A percentile compares a stretch with the other conserved stretches of the same genome.
phyloP scores from a whole-genome alignment of 2,113 vertebrate genomes.

The Hymenochirus boettgeri region DNA sequence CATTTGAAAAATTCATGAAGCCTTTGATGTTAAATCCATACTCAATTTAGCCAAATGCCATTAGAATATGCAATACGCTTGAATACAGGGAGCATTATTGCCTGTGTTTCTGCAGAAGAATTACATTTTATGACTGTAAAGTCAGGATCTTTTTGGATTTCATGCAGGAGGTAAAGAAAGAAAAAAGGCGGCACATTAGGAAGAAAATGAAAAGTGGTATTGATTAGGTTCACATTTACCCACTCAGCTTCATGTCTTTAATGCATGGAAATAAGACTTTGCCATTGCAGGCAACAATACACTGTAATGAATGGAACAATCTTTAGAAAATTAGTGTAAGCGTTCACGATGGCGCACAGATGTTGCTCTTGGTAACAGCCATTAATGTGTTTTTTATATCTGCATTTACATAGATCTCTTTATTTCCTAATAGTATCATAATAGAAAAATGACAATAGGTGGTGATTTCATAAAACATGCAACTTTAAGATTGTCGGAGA shows the following conservation, averaged over 20 bases:
- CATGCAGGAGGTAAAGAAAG: slow-evolving; percentile 74
- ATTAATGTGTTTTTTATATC: slow-evolving; percentile 68
- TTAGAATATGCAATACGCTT: slow-evolving; percentile 94
- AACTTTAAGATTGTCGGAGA: slow-evolving; percentile 66
- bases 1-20: slow-evolving; percentile 99
- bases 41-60: slow-evolving; percentile 99
- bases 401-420: slow-evolving; percentile 78
- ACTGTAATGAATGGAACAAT: slow-evolving; percentile 92
- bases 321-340: slow-evolving; percentile 89
- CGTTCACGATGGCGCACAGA: slow-evolving; percentile 85
- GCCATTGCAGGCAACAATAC: slow-evolving; percentile 88
- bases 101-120: slow-evolving; percentile 94
- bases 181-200: slow-evolving; percentile 83
- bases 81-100: slow-evolving; percentile 90
- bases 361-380: slow-evolving; percentile 73
- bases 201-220: slow-evolving; percentile 98
- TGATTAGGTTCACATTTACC: slow-evolving; percentile 98
- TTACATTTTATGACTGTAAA: slow-evolving; percentile 92
- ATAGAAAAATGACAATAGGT: slow-evolving; percentile 85
- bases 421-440: slow-evolving; percentile 83
- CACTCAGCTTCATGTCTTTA: slow-evolving; percentile 92
- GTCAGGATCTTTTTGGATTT: slow-evolving; percentile 87
- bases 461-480: slow-evolving; percentile 81
- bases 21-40: slow-evolving; percentile 99
- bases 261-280: slow-evolving; percentile 93